A percentile compares a stretch with the other conserved stretches of the same genome.
Evolutionary conservation across 2,113 vertebrate species (phyloP).

Genomic region (Pithys albifrons): DNA sequence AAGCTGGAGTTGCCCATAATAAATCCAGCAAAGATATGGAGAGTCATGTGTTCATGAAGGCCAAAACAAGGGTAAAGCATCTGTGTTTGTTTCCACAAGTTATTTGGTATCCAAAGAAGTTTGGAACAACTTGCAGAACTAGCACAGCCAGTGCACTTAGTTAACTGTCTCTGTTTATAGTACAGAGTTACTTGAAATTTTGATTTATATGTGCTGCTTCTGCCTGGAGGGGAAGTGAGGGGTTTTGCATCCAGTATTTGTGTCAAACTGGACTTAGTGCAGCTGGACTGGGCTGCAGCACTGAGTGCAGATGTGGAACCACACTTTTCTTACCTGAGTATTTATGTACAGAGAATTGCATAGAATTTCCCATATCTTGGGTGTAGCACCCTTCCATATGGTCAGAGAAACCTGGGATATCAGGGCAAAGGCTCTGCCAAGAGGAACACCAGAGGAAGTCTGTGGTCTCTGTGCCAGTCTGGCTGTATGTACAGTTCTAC

Average conservation of each 20-base stretch:
- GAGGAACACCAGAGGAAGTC: neutral
- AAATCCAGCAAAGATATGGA: conserved; percentile 98
- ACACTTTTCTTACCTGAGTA: neutral
- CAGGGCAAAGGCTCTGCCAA: neutral
- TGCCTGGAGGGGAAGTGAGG: neutral
- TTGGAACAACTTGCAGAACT: neutral
- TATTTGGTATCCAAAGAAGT: neutral
- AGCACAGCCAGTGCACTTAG: neutral
- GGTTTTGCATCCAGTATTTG: neutral
- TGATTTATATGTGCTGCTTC: neutral
- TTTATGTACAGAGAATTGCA: neutral
- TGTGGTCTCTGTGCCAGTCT: neutral
- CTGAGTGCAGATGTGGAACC: neutral
- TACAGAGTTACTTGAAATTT: neutral
- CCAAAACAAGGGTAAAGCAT: conserved; percentile 91
- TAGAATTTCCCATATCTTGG: neutral
- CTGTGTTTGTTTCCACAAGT: neutral
- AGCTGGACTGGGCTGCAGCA: neutral
- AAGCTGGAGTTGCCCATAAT: conserved; percentile 90
- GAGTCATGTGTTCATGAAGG: conserved; percentile 94
- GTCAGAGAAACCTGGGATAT: neutral
- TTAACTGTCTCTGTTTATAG: neutral
- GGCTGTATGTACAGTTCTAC: neutral
- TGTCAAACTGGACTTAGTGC: neutral
- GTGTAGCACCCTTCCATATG: neutral